Base-by-base conservation (phyloP, 2,888 invertebrate species). In the Laothoe populi region DNA sequence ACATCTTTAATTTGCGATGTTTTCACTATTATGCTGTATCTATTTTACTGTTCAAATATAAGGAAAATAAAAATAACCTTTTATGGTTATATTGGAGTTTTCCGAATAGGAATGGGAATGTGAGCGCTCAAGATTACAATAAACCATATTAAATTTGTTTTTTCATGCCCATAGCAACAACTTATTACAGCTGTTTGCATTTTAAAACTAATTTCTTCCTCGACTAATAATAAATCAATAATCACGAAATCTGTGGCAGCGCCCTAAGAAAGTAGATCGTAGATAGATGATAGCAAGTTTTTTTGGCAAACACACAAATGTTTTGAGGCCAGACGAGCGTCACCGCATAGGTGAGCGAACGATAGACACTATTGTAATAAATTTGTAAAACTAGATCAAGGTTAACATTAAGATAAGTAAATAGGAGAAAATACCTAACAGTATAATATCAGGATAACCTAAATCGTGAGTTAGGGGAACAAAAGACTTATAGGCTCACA, bases 281-380 rank as follows among this genome's bases (percentile, higher is more conserved):
- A 16, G 26, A 49, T 21, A 48, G n/a, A 48, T 26, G 26, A 7
- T 16, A 31, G 26, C 5, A 24, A 0, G 26, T 48, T 49, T 31
- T 49, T 49, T 49, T 49, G 49, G 49, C 49, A 49, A 49, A 49
- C 49, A 49, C 10, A 49, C 49, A 49, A 16, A 7, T 13, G 26
- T 49, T 16, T 49, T 26, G 49, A 49, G 31, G 49, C 16, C 26
- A 49, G 16, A 8, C 49, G 16, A 16, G 0, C 10, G 26, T 10
- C 16, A 31, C 16, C 26, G 16, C 31, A 49, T 49, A 49, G 49
- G 49, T 49, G 49, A 49, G n/a, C 49, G 26, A 49, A 31, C 31
- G 49, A 44, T 44, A 44, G 19, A 16, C 24, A 13, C 7, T 49
- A 49, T 16, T 8, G 31, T n/a, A n/a, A 16, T 26, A n/a, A 48